Evolutionary conservation across 2,113 vertebrate species (phyloP), one percentile per base, ranked within the genome.

Genomic region (Maylandia zebra): DNA sequence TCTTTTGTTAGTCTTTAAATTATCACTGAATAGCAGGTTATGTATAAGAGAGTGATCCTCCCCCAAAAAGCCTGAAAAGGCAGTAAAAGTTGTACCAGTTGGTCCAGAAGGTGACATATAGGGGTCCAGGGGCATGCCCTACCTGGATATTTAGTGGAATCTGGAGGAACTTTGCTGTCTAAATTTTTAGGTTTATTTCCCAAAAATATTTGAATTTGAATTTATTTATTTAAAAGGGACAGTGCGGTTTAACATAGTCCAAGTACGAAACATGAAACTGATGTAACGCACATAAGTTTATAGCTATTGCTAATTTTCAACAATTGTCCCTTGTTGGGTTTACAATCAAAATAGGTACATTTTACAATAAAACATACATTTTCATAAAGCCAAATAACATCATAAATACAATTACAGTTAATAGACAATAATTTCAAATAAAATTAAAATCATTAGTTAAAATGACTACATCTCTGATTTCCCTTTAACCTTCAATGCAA

Each of bases 201-300:
- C 22, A 6, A 45, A 14, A 71, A 6, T 45, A 59, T 30, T 57
- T 57, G 4, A 57, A 0, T 57, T 57, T 30, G 7, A 57, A 59
- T 59, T 9, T 30, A 59, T 59, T 59, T 59, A 59, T 59, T 59
- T 59, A 59, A 59, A 59, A 59, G 24, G 13, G 24, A 59, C 13
- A 59, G 56, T 59, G 56, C 56, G 3, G 56, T 30, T 59, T 30
- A 27, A 57, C 0, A 27, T 57, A 14, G 55, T 57, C 12, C 12
- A 57, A 57, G 55, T 57, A 2, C 7, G 27, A 57, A 57, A 55
- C n/a, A 55, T 55, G 52, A 55, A 55, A 22, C 52, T 22, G 52
- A 55, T 55, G n/a, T 55, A 55, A 55, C 0, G 1, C n/a, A 2
- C n/a, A 22, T 22, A 55, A 14, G 3, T 27, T 27, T 27, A 57